Conservation (phyloP, 1,140 invertebrate genomes). For the Brachionus manjavacas region DNA sequence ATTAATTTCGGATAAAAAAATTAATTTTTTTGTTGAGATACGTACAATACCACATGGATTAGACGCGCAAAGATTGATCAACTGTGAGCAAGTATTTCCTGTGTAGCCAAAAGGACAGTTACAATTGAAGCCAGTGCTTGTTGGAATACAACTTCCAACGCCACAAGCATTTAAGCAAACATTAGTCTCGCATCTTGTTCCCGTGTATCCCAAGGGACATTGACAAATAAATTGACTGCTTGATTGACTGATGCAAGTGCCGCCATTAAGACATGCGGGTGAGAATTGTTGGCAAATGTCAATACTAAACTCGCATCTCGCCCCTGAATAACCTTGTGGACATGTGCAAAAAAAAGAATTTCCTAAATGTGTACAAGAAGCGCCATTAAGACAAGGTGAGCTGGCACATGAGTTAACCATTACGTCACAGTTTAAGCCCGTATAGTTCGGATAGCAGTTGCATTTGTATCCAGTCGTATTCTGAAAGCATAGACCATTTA, state of each 20-base stretch:
- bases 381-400: constrained; percentile 46
- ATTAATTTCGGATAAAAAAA: too few species aligned
- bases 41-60: constrained; percentile 49
- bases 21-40: neutral
- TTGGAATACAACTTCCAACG: constrained; percentile 39
- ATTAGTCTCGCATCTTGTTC: constrained; percentile 37
- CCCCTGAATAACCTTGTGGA: constrained; percentile 8
- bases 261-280: constrained; percentile 71
- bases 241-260: constrained; percentile 71
- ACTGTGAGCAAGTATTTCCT: constrained; percentile 63
- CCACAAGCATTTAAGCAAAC: constrained; percentile 41
- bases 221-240: constrained; percentile 69
- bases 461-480: constrained; percentile 44
- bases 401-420: constrained; percentile 46
- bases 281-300: neutral
- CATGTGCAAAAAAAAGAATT: constrained; percentile 31
- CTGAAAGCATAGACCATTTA: neutral
- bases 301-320: constrained; percentile 42
- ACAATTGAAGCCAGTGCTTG: constrained; percentile 59
- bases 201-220: constrained; percentile 2
- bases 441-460: constrained; percentile 47
- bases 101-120: constrained; percentile 69
- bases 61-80: constrained; percentile 85
- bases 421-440: constrained; percentile 49
- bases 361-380: neutral